phyloP scores from a whole-genome alignment of 2,888 invertebrate species.

The Melieria picta region DNA sequence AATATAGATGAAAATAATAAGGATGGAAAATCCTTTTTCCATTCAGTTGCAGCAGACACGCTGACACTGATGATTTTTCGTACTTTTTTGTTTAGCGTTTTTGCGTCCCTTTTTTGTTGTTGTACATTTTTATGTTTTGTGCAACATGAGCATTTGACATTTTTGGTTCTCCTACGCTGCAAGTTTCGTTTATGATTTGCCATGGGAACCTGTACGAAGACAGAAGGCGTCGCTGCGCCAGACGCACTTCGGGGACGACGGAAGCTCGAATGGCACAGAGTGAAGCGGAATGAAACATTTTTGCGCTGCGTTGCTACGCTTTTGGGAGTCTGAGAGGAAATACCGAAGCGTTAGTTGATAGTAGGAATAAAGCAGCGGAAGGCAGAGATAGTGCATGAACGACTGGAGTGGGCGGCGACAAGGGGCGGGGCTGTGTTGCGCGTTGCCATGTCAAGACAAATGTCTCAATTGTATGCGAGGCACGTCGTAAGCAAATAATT shows the following conservation, averaged over 20 bases:
- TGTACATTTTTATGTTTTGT: not conserved
- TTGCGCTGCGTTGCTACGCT: too few species aligned
- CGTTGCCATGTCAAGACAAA: conserved; percentile 18
- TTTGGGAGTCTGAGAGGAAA: too few species aligned
- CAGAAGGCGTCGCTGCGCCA: not conserved
- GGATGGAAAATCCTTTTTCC: conserved; percentile 19
- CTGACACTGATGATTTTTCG: not conserved
- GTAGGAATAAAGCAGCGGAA: not conserved
- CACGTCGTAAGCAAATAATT: conserved; percentile 43
- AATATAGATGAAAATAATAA: not conserved
- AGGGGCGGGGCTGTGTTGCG: conserved; percentile 1
- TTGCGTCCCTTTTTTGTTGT: not conserved
- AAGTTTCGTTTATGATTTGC: conserved; percentile 15
- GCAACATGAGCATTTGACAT: not conserved
- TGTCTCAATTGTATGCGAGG: conserved; percentile 40
- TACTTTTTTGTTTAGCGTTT: not conserved
- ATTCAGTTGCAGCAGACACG: conserved; percentile 7
- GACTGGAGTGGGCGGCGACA: not conserved
- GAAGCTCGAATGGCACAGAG: not conserved
- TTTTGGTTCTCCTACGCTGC: not conserved
- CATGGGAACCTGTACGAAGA: not conserved
- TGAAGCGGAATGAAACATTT: too few species aligned
- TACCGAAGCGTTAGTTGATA: too few species aligned
- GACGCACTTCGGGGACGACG: not conserved
- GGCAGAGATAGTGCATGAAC: not conserved